phyloP scores from a whole-genome alignment of 2,113 vertebrate species.

The Muntiacus reevesi region DNA sequence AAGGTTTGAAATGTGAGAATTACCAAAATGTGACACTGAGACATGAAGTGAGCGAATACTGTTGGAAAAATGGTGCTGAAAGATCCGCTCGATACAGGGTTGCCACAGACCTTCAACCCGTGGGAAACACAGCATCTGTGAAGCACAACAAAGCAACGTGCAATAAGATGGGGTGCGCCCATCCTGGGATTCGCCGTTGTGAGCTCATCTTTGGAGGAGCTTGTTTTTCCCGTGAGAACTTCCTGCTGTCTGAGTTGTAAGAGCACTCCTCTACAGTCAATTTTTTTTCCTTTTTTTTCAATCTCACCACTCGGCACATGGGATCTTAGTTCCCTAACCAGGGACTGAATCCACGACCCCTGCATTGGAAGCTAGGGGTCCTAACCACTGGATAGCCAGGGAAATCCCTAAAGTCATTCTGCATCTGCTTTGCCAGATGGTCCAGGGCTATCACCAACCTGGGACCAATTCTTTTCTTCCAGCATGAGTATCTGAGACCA shows the following conservation, averaged over 20 bases:
- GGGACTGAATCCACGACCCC: background rate
- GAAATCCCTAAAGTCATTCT: background rate
- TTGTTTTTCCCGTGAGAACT: background rate
- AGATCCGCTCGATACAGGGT: background rate
- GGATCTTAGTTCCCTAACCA: background rate
- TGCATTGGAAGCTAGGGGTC: background rate
- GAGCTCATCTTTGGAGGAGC: background rate
- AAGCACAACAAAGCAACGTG: too few relatives aligned
- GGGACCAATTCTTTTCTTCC: background rate
- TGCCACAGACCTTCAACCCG: background rate
- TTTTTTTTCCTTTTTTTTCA: background rate
- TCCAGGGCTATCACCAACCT: background rate
- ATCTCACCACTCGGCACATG: background rate
- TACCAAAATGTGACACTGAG: background rate
- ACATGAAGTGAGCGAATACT: background rate
- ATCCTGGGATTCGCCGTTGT: background rate
- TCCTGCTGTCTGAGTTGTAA: background rate
- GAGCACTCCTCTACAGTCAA: background rate
- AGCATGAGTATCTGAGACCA: background rate
- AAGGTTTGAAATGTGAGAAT: background rate
- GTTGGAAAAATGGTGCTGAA: background rate
- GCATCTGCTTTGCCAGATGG: background rate
- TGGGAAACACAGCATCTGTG: background rate
- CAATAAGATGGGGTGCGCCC: background rate
- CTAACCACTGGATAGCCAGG: background rate